Evolutionary conservation across 1,140 invertebrate species (phyloP).

Genomic region (Orius insidiosus): DNA sequence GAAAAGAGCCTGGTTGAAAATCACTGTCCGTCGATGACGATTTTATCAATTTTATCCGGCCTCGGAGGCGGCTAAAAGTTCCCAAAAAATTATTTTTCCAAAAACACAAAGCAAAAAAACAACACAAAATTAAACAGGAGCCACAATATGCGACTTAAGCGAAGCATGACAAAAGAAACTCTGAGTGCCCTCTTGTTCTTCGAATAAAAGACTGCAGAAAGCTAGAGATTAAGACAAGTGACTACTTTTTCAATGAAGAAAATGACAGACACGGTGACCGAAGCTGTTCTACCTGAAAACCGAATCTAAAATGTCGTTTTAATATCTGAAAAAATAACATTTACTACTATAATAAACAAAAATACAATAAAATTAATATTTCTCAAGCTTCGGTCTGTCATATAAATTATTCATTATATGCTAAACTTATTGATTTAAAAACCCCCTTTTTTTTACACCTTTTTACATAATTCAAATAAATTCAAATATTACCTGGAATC

Average conservation of each 20-base stretch:
- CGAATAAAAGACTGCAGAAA: background rate
- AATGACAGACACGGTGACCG: conserved; percentile 8
- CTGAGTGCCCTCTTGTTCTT: no score
- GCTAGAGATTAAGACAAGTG: conserved; percentile 1
- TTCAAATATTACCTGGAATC: conserved; percentile 48
- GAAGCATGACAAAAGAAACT: no score
- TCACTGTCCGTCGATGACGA: conserved; percentile 84
- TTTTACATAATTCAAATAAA: background rate
- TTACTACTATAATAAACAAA: background rate
- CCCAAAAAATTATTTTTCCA: no score
- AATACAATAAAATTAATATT: background rate
- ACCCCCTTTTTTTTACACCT: no score
- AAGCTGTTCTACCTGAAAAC: conserved; percentile 7
- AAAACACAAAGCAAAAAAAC: no score
- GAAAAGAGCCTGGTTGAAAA: conserved; percentile 70
- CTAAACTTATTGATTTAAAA: no score
- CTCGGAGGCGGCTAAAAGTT: conserved; percentile 37
- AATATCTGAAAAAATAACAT: no score
- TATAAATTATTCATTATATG: no score
- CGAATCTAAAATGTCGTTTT: conserved; percentile 3
- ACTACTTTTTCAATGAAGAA: conserved; percentile 7
- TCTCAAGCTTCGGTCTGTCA: background rate
- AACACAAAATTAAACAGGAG: no score
- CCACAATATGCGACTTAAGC: no score
- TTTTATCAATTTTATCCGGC: conserved; percentile 53